Evolutionary conservation across 2,888 invertebrate genomes (phyloP), one percentile per base, ranked within the genome.

Genomic region (Tineola bisselliella): DNA sequence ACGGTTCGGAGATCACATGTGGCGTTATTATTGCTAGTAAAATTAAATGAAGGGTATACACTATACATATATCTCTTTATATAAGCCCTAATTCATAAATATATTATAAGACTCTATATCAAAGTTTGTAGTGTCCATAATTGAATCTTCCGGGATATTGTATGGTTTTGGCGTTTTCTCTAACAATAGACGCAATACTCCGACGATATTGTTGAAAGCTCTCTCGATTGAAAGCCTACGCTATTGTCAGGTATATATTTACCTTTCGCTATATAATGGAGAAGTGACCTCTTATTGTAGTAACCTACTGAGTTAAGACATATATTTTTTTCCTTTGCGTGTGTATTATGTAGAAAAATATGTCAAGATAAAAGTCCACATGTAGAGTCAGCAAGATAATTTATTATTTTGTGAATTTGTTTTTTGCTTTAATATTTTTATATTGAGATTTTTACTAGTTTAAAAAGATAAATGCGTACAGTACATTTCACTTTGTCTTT

Each of bases 151-250:
- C 63, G 61, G 63, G 64, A 65, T 69, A 66, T 67, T 66, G 65
- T 66, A 68, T 63, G 72, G 70, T 72, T 71, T 74, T 74, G 58
- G 15, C 33, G 31, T 58, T 33, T 33, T 33, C 33, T 33, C 13
- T 15, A 33, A 58, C 33, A 58, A 58, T 58, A 58, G 58, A 33
- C 33, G 33, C 58, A 58, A 58, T 58, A 58, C 58, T 33, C n/a
- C 13, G n/a, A 8, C 58, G 6, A 33, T 33, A 58, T 58, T 58
- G 58, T 58, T 58, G 33, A 33, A 33, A 58, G 58, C 33, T 18
- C 33, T 58, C 31, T 33, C 58, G 33, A 58, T 25, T 33, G 58
- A 58, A 58, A 33, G 58, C 58, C 58, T 58, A 58, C 19, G 58
- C 54, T 25, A 8, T 54, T 54, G 58, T 58, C 4, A 58, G 58